These are phyloP conservation scores for Acheta domesticus DNA, from an alignment of 2,888 invertebrate genomes.

Conservation along the genomic window DNA sequence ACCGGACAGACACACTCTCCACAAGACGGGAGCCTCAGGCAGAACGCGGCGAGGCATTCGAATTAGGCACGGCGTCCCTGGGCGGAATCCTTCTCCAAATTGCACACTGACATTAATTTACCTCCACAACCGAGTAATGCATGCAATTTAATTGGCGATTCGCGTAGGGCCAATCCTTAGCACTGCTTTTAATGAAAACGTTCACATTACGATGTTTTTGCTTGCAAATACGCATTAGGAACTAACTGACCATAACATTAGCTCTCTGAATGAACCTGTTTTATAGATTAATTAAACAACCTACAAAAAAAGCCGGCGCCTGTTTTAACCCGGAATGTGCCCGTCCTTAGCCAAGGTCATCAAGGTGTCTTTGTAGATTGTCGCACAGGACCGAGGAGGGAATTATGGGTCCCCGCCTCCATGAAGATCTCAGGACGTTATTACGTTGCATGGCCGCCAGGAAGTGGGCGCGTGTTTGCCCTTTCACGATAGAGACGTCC, in stretches of 20 bases:
- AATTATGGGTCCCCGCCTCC: too few species aligned
- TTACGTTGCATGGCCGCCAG: too few species aligned
- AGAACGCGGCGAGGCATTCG: too few species aligned
- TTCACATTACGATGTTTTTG: not conserved
- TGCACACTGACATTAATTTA: slow-evolving; percentile 3
- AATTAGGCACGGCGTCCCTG: not conserved
- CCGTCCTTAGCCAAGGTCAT: slow-evolving; percentile 9
- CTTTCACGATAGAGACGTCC: too few species aligned
- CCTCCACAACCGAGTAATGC: not conserved
- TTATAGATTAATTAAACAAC: slow-evolving; percentile 9
- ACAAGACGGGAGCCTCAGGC: too few species aligned
- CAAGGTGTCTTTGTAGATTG: not conserved
- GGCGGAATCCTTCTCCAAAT: not conserved
- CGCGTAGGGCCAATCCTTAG: not conserved
- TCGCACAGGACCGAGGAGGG: too few species aligned
- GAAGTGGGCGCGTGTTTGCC: too few species aligned
- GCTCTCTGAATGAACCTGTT: slow-evolving; percentile 8
- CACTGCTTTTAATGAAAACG: slow-evolving; percentile 18
- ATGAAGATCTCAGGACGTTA: too few species aligned
- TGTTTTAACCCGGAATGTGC: slow-evolving; percentile 1
- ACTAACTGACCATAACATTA: slow-evolving; percentile 18
- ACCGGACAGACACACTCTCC: too few species aligned
- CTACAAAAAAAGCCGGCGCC: not conserved
- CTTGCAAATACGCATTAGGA: not conserved
- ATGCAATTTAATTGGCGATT: not conserved